Percentiles rank a stretch among this genome's conserved stretches.
Conservation (phyloP, 2,113 vertebrate genomes). For the Macroglossus sobrinus region DNA sequence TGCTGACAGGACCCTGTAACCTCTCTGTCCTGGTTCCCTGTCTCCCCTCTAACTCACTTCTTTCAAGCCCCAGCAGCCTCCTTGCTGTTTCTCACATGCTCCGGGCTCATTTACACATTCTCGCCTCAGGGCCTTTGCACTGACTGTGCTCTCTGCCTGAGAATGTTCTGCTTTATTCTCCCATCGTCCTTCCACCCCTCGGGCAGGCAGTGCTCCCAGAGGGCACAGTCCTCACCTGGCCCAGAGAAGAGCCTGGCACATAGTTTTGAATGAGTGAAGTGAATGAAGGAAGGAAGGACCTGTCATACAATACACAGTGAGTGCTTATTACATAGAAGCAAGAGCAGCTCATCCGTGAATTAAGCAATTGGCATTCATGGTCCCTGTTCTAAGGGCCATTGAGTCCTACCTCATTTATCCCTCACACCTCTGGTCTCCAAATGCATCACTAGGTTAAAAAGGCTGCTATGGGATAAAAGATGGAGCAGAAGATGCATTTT, state of each 20-base stretch:
- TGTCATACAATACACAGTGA: accelerated
- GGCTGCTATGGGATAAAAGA: neutral
- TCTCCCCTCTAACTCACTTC: neutral
- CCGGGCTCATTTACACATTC: accelerated
- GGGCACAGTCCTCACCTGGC: neutral
- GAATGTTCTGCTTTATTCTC: neutral
- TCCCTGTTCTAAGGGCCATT: neutral
- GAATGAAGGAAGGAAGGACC: neutral
- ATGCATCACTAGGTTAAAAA: neutral
- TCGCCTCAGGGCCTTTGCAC: neutral
- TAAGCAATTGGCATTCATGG: neutral
- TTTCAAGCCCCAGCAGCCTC: neutral
- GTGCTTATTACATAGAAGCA: too few relatives aligned
- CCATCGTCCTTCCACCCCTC: accelerated
- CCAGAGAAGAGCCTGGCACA: neutral
- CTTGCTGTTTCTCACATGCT: neutral
- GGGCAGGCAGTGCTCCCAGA: neutral
- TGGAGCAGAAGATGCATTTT: neutral
- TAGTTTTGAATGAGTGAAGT: neutral
- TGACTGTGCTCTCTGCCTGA: neutral
- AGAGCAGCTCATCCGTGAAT: neutral
- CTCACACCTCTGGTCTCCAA: neutral
- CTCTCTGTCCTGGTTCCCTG: neutral
- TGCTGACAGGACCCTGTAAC: accelerated
- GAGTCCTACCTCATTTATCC: accelerated